Evolutionary conservation across 2,113 vertebrate species (phyloP).

Genomic region (Cyrtonyx montezumae): DNA sequence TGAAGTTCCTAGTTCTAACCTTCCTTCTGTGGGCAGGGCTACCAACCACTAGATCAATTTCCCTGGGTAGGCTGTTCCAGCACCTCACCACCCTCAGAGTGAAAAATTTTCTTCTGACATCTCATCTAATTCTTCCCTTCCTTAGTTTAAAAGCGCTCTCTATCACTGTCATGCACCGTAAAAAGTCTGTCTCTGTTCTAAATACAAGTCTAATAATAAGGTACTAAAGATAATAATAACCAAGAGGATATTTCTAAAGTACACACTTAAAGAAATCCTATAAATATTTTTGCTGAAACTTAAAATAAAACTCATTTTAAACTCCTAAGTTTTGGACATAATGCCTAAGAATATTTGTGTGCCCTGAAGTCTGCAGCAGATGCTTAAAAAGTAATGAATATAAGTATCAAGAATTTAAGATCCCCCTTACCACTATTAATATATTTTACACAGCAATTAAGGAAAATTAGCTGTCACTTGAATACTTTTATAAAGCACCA

Average conservation of each 20-base stretch:
- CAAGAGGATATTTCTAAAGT: not conserved
- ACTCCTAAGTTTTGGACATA: not conserved
- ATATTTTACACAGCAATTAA: constrained; percentile 1
- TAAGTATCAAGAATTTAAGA: not conserved
- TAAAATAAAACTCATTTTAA: not conserved
- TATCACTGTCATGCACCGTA: not conserved
- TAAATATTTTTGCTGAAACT: not conserved
- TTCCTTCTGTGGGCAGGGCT: not conserved
- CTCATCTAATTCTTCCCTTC: not conserved
- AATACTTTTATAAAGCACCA: not conserved
- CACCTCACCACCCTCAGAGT: not conserved
- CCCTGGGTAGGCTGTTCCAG: not conserved
- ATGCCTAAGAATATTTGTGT: not conserved
- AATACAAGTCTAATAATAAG: not conserved
- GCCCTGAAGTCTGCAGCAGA: not conserved
- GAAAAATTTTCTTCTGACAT: not conserved
- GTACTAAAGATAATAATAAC: not conserved
- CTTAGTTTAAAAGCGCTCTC: not conserved
- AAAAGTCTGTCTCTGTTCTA: not conserved
- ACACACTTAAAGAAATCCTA: not conserved
- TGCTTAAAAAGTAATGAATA: not conserved
- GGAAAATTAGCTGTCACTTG: not conserved
- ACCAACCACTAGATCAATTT: not conserved
- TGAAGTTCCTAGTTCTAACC: not conserved
- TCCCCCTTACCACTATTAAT: not conserved